Evolutionary conservation across 2,888 invertebrate genomes (phyloP).

Genomic region (Eupithecia exiguata): DNA sequence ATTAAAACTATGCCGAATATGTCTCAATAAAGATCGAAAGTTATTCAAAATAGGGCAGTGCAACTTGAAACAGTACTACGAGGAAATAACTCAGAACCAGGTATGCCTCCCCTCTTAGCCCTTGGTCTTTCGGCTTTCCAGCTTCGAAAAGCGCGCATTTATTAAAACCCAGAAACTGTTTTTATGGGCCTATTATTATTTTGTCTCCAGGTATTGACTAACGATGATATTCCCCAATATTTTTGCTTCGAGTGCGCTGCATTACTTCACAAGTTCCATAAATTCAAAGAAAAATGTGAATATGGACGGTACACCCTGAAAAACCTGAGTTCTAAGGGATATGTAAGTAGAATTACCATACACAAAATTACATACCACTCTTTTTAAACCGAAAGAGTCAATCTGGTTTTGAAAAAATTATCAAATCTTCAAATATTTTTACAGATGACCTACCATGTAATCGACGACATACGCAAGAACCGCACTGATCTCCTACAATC

Average conservation of each 20-base stretch:
- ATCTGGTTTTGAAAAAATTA: too few species aligned
- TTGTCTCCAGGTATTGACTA: constrained; percentile 51
- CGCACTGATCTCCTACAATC: constrained; percentile 53
- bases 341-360: constrained; percentile 58
- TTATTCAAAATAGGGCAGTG: constrained; percentile 55
- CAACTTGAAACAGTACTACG: constrained; percentile 59
- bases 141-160: background rate
- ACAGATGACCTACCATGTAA: constrained; percentile 60
- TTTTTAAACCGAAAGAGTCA: background rate
- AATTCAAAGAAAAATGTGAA: constrained; percentile 73
- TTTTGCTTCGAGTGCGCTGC: constrained; percentile 73
- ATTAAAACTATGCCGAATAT: constrained; percentile 61
- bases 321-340: constrained; percentile 59
- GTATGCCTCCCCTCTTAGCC: constrained; percentile 40
- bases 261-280: constrained; percentile 67
- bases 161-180: too few species aligned
- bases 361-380: background rate
- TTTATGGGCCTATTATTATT: constrained; percentile 9
- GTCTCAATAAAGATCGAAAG: constrained; percentile 58
- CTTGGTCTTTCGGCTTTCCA: background rate
- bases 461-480: constrained; percentile 59
- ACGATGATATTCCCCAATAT: constrained; percentile 64
- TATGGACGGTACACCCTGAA: constrained; percentile 59
- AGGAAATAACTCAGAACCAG: constrained; percentile 60
- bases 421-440: constrained; percentile 20